Evolutionary conservation across 2,113 vertebrate species (phyloP).

Genomic region (Cygnus atratus): DNA sequence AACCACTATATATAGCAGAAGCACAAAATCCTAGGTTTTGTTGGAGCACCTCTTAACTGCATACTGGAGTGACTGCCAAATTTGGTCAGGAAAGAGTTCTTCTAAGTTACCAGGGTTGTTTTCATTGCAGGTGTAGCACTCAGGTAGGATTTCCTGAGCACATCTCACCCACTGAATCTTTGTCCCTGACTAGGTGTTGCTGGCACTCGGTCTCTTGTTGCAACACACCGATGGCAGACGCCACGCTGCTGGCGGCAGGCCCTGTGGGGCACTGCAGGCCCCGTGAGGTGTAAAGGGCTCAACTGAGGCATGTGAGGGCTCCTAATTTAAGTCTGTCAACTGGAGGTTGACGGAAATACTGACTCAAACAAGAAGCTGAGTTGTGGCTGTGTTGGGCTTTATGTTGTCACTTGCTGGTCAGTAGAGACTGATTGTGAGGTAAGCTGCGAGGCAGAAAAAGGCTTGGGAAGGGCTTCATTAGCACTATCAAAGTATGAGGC

Average conservation of each 20-base stretch:
- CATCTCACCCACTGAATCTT: neutral
- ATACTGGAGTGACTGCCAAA: neutral
- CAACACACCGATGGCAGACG: fast-evolving
- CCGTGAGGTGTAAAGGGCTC: neutral
- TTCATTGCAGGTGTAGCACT: neutral
- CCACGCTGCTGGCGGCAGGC: fast-evolving
- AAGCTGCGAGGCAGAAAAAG: neutral
- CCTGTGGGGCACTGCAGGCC: neutral
- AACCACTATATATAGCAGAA: fast-evolving
- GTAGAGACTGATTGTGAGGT: neutral
- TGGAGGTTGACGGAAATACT: neutral
- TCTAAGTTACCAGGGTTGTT: neutral
- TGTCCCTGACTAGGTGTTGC: neutral
- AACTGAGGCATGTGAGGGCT: fast-evolving
- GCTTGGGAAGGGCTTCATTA: neutral
- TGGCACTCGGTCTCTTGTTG: neutral
- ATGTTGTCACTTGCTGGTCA: neutral
- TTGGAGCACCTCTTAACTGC: neutral
- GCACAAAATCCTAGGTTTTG: neutral
- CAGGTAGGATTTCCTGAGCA: neutral
- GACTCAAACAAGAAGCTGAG: neutral
- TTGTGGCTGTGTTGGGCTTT: neutral
- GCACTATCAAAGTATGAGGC: neutral
- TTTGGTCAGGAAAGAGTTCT: neutral
- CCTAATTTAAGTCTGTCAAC: neutral